Evolutionary conservation across 2,888 invertebrate species (phyloP).

Genomic region (Ophion slaviceki): DNA sequence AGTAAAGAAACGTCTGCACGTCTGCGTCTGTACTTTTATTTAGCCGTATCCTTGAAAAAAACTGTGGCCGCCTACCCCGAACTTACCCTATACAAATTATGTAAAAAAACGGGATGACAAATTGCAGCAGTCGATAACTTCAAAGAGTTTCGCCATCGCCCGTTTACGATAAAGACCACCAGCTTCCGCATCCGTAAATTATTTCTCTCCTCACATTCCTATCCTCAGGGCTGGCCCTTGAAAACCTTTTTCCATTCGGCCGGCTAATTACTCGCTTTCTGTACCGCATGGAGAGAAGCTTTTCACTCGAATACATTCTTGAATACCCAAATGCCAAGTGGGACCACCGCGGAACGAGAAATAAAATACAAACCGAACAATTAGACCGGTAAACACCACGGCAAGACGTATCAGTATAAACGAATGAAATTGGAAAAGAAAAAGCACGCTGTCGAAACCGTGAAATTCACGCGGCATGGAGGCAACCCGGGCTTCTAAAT

Average conservation of each 20-base stretch:
- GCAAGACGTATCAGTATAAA: constrained; percentile 22
- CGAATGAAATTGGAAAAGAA: constrained; percentile 6
- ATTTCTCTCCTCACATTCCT: neutral
- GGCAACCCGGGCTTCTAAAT: constrained; percentile 72
- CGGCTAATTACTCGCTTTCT: constrained; percentile 70
- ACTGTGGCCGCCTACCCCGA: no score
- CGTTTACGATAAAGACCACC: no score
- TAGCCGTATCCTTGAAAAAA: no score
- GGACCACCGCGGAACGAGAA: constrained; percentile 27
- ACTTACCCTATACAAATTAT: neutral
- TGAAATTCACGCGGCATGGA: constrained; percentile 8
- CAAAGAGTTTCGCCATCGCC: no score
- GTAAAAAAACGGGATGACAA: no score
- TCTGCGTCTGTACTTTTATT: no score
- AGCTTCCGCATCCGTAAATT: no score
- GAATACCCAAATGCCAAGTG: constrained; percentile 19
- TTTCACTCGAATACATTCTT: constrained; percentile 74
- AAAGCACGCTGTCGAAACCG: no score
- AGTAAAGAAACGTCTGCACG: no score
- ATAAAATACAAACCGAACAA: constrained; percentile 71
- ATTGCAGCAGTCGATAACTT: no score
- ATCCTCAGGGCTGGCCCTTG: neutral
- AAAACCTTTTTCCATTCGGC: constrained; percentile 24
- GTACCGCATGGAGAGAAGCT: constrained; percentile 69
- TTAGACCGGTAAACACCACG: constrained; percentile 71